Evolutionary conservation across 2,797 vertebrate genomes (phyloP), one percentile per base, ranked within the genome.

Genomic region (Remorina albescens): DNA sequence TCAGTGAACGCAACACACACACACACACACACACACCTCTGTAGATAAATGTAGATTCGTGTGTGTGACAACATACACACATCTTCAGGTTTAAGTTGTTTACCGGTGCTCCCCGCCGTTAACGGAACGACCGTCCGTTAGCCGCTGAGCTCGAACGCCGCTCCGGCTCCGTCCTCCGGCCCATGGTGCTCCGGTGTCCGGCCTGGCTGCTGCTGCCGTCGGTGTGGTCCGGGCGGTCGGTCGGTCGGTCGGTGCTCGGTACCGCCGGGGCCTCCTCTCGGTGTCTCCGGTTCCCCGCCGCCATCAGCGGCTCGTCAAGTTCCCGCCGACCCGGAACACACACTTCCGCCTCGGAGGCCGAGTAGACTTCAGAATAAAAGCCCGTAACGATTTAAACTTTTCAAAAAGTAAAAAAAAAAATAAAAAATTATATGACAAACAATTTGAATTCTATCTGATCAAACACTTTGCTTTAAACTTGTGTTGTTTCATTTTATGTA

Each of bases 261-360:
- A 5, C 76, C 80, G 49, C 78, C 72, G 73, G 63, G 78, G 79
- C 84, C 84, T 82, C 80, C 78, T 71, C 58, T 56, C 66, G 59
- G 66, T n/a, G 58, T 64, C 65, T 84, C 70, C 69, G 49, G 42
- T 76, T 83, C 85, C 81, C 78, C 86, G 73, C 87, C 87, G 86
- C 90, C 91, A 91, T 91, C 89, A 89, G 87, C 85, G 74, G 71
- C 74, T 76, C 83, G 80, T 88, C 67, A 87, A 90, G 82, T 8
- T 6, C 49, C 0, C 28, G 26, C 37, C 2, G 4, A 36, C 2
- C 4, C 30, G 0, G 12, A n/a, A n/a, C n/a, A n/a, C 18, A 2
- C 54, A 60, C 81, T 85, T 91, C 89, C 89, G 80, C 44, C 63
- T 1, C 4, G 23, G 32, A 10, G 36, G 5, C 2, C 0, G 0